Evolutionary conservation across 2,888 invertebrate species (phyloP).

Genomic region (Conomelus anceps): DNA sequence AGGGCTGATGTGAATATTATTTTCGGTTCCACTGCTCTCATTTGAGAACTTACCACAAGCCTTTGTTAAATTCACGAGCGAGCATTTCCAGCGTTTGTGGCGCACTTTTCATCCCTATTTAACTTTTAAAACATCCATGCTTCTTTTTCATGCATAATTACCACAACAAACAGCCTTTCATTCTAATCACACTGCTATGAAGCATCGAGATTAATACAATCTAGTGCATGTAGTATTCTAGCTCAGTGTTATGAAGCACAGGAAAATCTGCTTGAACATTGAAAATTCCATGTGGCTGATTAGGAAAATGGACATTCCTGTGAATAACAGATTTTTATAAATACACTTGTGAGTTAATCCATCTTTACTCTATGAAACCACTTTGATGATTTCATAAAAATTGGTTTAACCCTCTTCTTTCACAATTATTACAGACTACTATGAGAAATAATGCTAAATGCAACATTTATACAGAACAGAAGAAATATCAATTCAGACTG

Average conservation of each 20-base stretch:
- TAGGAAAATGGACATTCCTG: background rate
- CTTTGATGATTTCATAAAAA: too few relatives aligned
- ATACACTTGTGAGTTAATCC: background rate
- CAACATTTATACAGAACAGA: too few relatives aligned
- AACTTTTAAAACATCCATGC: background rate
- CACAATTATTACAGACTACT: too few relatives aligned
- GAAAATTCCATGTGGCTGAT: background rate
- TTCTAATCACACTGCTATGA: background rate
- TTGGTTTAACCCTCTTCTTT: too few relatives aligned
- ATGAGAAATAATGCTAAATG: too few relatives aligned
- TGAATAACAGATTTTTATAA: background rate
- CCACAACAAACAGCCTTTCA: background rate
- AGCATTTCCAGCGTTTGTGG: background rate
- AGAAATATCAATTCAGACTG: too few relatives aligned
- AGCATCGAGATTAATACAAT: background rate
- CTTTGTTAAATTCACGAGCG: background rate
- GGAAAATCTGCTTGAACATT: too few relatives aligned
- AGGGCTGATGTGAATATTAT: background rate
- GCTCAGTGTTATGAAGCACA: too few relatives aligned
- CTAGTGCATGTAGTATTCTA: too few relatives aligned
- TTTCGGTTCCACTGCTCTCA: background rate
- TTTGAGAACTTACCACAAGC: background rate
- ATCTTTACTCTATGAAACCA: background rate
- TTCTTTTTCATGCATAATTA: background rate
- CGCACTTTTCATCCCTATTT: background rate